Evolutionary conservation across 2,113 vertebrate genomes (phyloP).

Genomic region (Cynoglossus semilaevis): DNA sequence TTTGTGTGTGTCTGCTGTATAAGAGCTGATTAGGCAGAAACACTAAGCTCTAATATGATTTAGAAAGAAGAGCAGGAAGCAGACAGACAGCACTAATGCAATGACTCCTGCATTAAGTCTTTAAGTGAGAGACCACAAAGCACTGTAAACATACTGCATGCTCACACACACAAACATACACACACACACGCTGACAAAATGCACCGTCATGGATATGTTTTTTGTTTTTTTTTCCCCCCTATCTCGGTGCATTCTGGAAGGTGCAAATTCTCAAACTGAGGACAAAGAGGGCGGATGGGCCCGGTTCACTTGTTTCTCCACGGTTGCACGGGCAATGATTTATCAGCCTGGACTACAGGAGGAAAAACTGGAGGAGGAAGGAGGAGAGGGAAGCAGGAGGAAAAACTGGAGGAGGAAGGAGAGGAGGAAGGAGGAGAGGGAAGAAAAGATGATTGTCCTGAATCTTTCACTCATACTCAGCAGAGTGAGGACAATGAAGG

Average conservation of each 20-base stretch:
- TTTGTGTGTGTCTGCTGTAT: slow-evolving; percentile 18
- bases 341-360: too few species aligned
- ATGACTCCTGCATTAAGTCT: slow-evolving; percentile 61
- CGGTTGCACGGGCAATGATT: too few species aligned
- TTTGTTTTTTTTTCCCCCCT: background rate
- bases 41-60: slow-evolving; percentile 65
- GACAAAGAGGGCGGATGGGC: too few species aligned
- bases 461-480: too few species aligned
- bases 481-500: background rate
- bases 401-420: too few species aligned
- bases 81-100: slow-evolving; percentile 71
- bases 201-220: slow-evolving; percentile 3
- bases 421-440: too few species aligned
- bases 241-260: background rate
- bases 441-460: too few species aligned
- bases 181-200: slow-evolving; percentile 2
- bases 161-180: background rate
- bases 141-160: slow-evolving; percentile 19
- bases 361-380: too few species aligned
- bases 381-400: too few species aligned
- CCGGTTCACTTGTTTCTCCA: too few species aligned
- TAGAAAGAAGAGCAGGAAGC: slow-evolving; percentile 55
- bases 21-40: slow-evolving; percentile 62
- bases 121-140: slow-evolving; percentile 42
- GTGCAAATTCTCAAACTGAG: too few species aligned